Base-by-base conservation (phyloP, 2,113 vertebrate genomes). In the Xiphophorus maculatus region DNA sequence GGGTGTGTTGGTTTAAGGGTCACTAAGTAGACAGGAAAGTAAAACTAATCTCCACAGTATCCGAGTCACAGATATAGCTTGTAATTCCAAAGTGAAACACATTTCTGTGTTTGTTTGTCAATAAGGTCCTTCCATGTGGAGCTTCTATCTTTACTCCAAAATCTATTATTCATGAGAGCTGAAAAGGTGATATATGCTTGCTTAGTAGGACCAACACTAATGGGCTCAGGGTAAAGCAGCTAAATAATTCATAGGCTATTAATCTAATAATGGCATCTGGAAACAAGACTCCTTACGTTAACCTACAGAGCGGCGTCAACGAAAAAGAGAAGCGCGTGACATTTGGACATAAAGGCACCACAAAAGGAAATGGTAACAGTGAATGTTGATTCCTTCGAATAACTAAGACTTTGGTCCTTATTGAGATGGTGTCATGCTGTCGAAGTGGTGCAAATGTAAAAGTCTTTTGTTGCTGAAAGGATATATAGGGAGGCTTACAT, bases 401-500 rank as follows among this genome's bases (percentile, higher is more conserved):
- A 10, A 63, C 71, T 35, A 22, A 3, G 81, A 29, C 78, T 85
- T 86, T 73, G 44, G 40, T 22, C 44, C 4, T 82, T 65, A 27
- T 69, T 76, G 63, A 72, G 67, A 70, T 84, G 84, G 48, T 69
- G 89, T 90, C 87, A 90, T 93, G 91, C 89, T 91, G 62, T 79
- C 89, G 68, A 76, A 11, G 64, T 32, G 90, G 90, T 94, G 87
- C 93, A 94, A 95, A 93, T 94, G 92, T 86, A 80, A 33, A 90
- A 80, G 89, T 87, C 88, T 92, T 93, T 93, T 84, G 86, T 25
- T 79, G 77, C 82, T 64, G 79, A 89, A 91, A 92, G 86, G 86
- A 92, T 91, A 88, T 90, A 89, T 86, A 91, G 90, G 92, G 84
- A 90, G 88, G 91, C 94, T 95, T 95, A 95, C 94, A 93, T 94